These are phyloP conservation scores for Philopotamus ludificatus DNA, from an alignment of 1,140 invertebrate genomes.

Conservation along the genomic window DNA sequence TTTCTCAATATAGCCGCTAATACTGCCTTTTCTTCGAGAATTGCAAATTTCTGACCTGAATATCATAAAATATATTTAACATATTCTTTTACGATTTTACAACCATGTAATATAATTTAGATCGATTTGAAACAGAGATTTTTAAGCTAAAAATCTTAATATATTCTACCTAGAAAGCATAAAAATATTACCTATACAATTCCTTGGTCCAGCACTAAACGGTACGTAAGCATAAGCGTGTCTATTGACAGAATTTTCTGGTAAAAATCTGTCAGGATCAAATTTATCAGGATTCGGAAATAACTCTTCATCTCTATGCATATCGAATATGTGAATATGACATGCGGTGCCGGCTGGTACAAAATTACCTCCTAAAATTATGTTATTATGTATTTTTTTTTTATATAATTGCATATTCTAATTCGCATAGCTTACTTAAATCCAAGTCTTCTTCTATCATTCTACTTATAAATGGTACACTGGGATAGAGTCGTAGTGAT, in stretches of 20 bases:
- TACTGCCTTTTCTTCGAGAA: slow-evolving; percentile 69
- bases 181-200: slow-evolving; percentile 65
- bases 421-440: slow-evolving; percentile 62
- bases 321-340: slow-evolving; percentile 55
- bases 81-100: too few relatives aligned
- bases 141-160: too few relatives aligned
- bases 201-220: slow-evolving; percentile 74
- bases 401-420: too few relatives aligned
- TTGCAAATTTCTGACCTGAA: slow-evolving; percentile 70
- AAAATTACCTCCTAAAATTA: too few relatives aligned
- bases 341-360: slow-evolving; percentile 59
- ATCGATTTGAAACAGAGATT: too few relatives aligned
- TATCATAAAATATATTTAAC: too few relatives aligned
- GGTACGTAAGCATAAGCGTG: slow-evolving; percentile 70
- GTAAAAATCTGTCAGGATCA: slow-evolving; percentile 74
- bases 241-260: slow-evolving; percentile 58
- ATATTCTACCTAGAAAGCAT: too few relatives aligned
- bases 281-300: slow-evolving; percentile 73
- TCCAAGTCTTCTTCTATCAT: slow-evolving; percentile 60
- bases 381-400: too few relatives aligned
- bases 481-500: slow-evolving; percentile 66
- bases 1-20: slow-evolving; percentile 65
- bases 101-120: too few relatives aligned
- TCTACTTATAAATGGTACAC: slow-evolving; percentile 70
- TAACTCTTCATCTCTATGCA: slow-evolving; percentile 67